A percentile compares a stretch with the other conserved stretches of the same genome.
Evolutionary conservation across 2,888 invertebrate genomes (phyloP).

Genomic region (Amphipoea lucens): DNA sequence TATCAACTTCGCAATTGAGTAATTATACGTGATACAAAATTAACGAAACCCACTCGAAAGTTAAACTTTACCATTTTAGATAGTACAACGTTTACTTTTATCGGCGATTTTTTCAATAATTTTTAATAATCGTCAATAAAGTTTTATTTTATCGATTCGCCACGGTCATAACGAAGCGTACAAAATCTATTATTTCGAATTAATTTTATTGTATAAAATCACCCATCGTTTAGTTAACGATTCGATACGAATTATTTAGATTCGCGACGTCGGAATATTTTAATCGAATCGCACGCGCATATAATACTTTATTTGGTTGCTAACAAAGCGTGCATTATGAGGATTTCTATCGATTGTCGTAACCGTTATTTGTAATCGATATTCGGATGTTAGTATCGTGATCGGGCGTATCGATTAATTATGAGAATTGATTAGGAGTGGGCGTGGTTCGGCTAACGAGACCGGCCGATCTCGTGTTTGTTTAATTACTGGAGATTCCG

Average conservation of each 20-base stretch:
- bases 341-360: conserved; percentile 63
- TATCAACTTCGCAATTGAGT: conserved; percentile 17
- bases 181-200: conserved; percentile 71
- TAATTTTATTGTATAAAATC: conserved; percentile 73
- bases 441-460: conserved; percentile 83
- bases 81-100: conserved; percentile 54
- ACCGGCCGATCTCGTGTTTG: conserved; percentile 83
- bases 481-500: conserved; percentile 82
- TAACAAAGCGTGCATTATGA: conserved; percentile 62
- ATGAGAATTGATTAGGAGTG: conserved; percentile 84
- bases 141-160: conserved; percentile 67
- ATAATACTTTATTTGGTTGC: conserved; percentile 50
- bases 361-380: conserved; percentile 76
- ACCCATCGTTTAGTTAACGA: conserved; percentile 75
- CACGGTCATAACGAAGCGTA: conserved; percentile 67
- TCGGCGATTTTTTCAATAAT: conserved; percentile 53
- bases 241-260: conserved; percentile 72
- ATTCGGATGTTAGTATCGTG: conserved; percentile 71
- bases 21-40: conserved; percentile 4
- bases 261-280: conserved; percentile 66
- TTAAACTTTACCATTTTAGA: conserved; percentile 27
- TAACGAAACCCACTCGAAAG: conserved; percentile 12
- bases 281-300: conserved; percentile 65
- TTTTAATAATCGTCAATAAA: conserved; percentile 63
- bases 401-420: conserved; percentile 81